Base-by-base conservation (phyloP, 2,113 vertebrate genomes). In the Okapia johnstoni region DNA sequence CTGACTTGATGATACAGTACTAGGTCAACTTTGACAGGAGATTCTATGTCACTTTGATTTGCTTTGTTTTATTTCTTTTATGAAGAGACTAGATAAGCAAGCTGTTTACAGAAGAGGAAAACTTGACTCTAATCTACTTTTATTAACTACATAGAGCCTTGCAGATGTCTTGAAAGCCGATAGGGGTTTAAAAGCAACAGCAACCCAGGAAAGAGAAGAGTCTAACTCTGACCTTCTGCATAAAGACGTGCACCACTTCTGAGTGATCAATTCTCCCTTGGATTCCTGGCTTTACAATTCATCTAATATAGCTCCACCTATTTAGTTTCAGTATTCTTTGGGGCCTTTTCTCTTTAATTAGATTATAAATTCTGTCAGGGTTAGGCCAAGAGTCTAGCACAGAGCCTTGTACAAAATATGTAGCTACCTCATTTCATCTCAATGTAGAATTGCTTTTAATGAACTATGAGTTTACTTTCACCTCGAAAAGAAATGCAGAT, bases 111-210 rank as follows among this genome's bases (percentile, higher is more conserved):
- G 17, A 85, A 4, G 14, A 93, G 76, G 58, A 95, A 88, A 94
- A 79, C n/a, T 90, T 61, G 83, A 95, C 50, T 76, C 16, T 57
- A 86, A 96, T 87, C 92, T 94, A 77, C 66, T 91, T 97, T 97
- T 89, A 96, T 97, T 92, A 89, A 96, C 57, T 93, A n/a, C 33
- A 43, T 48, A 21, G 36, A 95, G n/a, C 30, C 43, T 61, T 91
- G 43, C 79, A 95, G 52, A 90, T 96, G 90, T 86, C 76, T 96
- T 6, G 1, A 92, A 96, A 95, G 88, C 88, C 46, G 30, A 10
- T 6, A 54, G 57, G 55, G 85, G 30, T 92, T 94, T 97, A 86
- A 92, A 60, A 91, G 14, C 58, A 89, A 95, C 30, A 89, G 21
- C 14, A 88, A 14, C 36, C 13, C 26, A 36, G 36, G 12, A 94